Evolutionary conservation across 2,797 vertebrate species (phyloP), one percentile per base, ranked within the genome.

Genomic region (Danionella dracula): DNA sequence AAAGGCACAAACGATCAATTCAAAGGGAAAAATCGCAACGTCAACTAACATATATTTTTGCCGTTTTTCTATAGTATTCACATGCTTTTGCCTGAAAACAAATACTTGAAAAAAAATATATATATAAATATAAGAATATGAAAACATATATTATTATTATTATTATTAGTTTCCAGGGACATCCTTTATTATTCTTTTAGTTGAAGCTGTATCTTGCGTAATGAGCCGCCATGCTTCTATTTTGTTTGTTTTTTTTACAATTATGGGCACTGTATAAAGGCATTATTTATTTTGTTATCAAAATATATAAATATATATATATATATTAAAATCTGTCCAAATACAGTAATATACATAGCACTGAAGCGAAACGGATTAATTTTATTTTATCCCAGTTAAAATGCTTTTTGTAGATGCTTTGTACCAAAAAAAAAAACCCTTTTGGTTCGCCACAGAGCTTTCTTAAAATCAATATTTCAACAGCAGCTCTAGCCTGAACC

Each of bases 241-340:
- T 87, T 94, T 92, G 87, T 87, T 92, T 90, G 83, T 87, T 86
- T 88, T 85, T 87, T 90, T 83, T 89, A 90, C 88, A 91, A 90
- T 89, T 88, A 90, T 90, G 89, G 90, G 91, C 92, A 93, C 92
- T 93, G 91, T 92, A 93, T 90, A 93, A 93, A 90, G 88, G 88
- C 90, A 91, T 93, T 93, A 94, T 94, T 94, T 93, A 93, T 95
- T 94, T 91, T 91, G 86, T 93, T 92, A 91, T 90, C 91, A 93
- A 89, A 88, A 31, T 49, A 66, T 66, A 66, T 66, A 66, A 8
- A 35, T 34, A 27, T 27, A 27, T 66, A 66, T 66, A 66, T 35
- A 35, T 34, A 27, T 27, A 27, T 66, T 85, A 89, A 90, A 92
- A 91, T 90, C 78, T 81, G 86, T 91, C 90, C 88, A 93, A 92